Conservation (phyloP, 2,113 vertebrate genomes). For the Prunella himalayana region DNA sequence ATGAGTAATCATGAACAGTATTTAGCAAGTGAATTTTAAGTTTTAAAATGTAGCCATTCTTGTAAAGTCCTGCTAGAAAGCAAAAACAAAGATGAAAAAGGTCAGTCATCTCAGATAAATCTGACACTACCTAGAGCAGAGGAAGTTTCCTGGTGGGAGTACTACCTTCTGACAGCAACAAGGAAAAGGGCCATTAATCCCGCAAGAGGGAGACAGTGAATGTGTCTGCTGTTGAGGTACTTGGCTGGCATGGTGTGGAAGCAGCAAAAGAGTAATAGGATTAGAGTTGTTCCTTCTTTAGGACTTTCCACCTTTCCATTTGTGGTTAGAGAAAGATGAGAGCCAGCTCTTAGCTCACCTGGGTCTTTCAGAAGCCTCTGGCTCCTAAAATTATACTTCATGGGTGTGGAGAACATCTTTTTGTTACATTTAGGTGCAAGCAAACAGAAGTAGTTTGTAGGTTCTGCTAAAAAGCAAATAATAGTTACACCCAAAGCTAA, state of each 20-base stretch:
- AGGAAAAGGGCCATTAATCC: neutral
- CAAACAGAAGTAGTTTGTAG: conserved; percentile 24
- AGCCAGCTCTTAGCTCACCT: conserved; percentile 30
- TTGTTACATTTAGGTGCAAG: conserved; percentile 40
- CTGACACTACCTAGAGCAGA: neutral
- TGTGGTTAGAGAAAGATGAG: conserved; percentile 22
- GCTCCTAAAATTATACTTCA: conserved; percentile 34
- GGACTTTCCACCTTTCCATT: conserved; percentile 11
- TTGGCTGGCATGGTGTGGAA: neutral
- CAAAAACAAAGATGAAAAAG: neutral
- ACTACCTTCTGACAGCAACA: neutral
- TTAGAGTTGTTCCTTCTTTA: neutral
- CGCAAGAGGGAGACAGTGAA: neutral
- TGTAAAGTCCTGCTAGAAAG: neutral
- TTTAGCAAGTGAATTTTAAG: neutral
- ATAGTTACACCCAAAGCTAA: conserved; percentile 52
- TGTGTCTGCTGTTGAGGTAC: neutral
- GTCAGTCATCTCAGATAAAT: neutral
- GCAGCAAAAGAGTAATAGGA: neutral
- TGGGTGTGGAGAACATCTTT: conserved; percentile 52
- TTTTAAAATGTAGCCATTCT: neutral
- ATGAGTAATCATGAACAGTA: neutral
- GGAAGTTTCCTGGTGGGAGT: neutral
- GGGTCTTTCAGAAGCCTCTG: conserved; percentile 3
- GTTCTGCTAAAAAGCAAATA: conserved; percentile 40